These are phyloP conservation scores for Gnathonemus echidnorhynchus DNA, from an alignment of 2,113 vertebrate genomes.

Conservation along the genomic window DNA sequence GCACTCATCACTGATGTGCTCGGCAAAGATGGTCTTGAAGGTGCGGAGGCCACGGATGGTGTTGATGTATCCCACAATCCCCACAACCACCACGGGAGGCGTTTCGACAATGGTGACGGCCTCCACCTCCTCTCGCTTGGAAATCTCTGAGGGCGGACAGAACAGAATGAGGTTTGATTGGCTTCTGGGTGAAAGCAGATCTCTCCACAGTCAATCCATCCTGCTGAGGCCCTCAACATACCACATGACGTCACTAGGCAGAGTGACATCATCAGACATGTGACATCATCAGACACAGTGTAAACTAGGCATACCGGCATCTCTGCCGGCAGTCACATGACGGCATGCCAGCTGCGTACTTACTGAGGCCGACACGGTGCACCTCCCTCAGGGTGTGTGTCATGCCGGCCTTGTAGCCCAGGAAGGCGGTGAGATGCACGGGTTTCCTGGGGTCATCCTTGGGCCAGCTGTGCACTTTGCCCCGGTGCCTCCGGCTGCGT, in stretches of 20 bases:
- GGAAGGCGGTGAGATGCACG: conserved; percentile 88
- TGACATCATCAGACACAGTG: not conserved
- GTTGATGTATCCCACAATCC: conserved; percentile 82
- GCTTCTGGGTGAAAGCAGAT: not conserved
- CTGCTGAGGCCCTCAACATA: not conserved
- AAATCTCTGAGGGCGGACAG: conserved; percentile 73
- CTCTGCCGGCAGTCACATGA: not conserved
- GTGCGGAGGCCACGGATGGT: conserved; percentile 87
- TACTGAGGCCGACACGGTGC: conserved; percentile 85
- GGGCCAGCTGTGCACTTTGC: conserved; percentile 96
- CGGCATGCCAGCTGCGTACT: not conserved
- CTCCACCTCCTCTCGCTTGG: conserved; percentile 96
- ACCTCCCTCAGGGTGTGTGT: conserved; percentile 96
- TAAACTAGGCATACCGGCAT: not conserved
- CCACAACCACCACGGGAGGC: conserved; percentile 90
- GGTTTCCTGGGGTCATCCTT: conserved; percentile 88
- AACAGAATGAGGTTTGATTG: not conserved
- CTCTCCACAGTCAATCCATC: not conserved
- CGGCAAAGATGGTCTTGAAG: conserved; percentile 91
- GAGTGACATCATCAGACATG: not conserved
- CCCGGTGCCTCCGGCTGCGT: conserved; percentile 81
- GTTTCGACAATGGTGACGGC: conserved; percentile 92
- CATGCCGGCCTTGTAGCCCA: conserved; percentile 98
- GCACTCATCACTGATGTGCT: conserved; percentile 95
- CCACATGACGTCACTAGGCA: not conserved